Evolutionary conservation across 2,797 vertebrate genomes (phyloP), one percentile per base, ranked within the genome.

Genomic region (Triplophysa yarkandensis): DNA sequence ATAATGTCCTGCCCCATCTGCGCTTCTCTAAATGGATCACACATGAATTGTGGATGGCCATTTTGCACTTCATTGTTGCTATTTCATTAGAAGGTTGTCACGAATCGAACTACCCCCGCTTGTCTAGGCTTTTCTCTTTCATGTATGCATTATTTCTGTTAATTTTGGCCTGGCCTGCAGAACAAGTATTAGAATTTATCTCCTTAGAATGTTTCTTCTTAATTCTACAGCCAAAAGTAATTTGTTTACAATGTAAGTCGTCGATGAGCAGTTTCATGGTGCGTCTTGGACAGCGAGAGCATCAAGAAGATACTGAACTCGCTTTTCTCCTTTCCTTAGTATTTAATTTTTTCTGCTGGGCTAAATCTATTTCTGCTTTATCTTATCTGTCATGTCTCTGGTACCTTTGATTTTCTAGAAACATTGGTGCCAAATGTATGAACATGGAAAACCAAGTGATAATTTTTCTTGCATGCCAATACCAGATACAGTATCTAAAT

Each of bases 41-140:
- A 34, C 60, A 67, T 63, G 28, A 5, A 58, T 30, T 65, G 76
- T 67, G 69, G 76, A 68, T 28, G 62, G 28, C 44, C 25, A 1
- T 13, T 19, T 39, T 27, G 68, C 21, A 19, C 74, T 13, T 39
- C 69, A 72, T 63, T 68, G 57, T 76, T 32, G 76, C 30, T 68
- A 48, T 68, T 74, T 63, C 78, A 57, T 32, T 25, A 64, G n/a
- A 43, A 63, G 78, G 74, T 68, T 50, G 64, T 68, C 64, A 80
- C 58, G 63, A 73, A 68, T 76, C 57, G 5, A 43, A n/a, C 54
- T 13, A 19, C 57, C 43, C 68, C 58, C 9, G 21, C 68, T 71
- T 9, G 21, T 32, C 69, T 55, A 3, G 46, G 9, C 44, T 64
- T 14, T 28, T 17, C 32, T 48, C 30, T n/a, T 46, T 60, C 27